Evolutionary conservation across 2,113 vertebrate species (phyloP), one percentile per base, ranked within the genome.

Genomic region (zebrafish (Danio rerio)): DNA sequence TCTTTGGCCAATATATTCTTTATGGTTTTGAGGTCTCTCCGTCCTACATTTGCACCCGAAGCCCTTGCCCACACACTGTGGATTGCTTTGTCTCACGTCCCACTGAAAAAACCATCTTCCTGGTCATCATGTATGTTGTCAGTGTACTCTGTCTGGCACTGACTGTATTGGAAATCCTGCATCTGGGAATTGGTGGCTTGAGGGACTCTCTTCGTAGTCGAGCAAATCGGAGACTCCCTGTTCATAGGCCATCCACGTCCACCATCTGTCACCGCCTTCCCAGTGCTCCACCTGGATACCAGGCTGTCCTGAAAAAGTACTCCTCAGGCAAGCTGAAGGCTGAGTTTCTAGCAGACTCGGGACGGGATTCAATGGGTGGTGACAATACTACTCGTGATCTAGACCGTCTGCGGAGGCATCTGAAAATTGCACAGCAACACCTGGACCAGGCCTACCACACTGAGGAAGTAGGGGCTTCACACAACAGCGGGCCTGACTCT

Each of bases 71-170:
- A 0, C 95, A 97, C 90, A 94, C 89, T 0, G 95, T 97, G 11
- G 96, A 97, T 87, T 97, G 96, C 90, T 97, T 96, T 0, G 93
- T 97, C 82, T 97, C 96, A 10, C 95, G 66, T 49, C 66, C 66
- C 9, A 69, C 66, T 69, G 66, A 69, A 69, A 69, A 69, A 43
- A 69, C 66, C 16, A 95, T 97, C 87, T 97, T 97, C 88, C 92
- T 97, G 52, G 88, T 96, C 68, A 87, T 96, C 86, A 97, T 97
- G 96, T 97, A 97, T 0, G 94, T 94, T 0, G 95, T 96, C 77
- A 96, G 95, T 0, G 90, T 92, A 65, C 94, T 97, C 84, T 97
- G 96, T 88, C 92, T 97, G 70, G 83, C 95, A 69, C 94, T 97
- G 82, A 96, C 95, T 47, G 0, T 95, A 69, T 91, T 95, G 0